Evolutionary conservation across 2,113 vertebrate species (phyloP), one percentile per base, ranked within the genome.

Genomic region (Talpa occidentalis): DNA sequence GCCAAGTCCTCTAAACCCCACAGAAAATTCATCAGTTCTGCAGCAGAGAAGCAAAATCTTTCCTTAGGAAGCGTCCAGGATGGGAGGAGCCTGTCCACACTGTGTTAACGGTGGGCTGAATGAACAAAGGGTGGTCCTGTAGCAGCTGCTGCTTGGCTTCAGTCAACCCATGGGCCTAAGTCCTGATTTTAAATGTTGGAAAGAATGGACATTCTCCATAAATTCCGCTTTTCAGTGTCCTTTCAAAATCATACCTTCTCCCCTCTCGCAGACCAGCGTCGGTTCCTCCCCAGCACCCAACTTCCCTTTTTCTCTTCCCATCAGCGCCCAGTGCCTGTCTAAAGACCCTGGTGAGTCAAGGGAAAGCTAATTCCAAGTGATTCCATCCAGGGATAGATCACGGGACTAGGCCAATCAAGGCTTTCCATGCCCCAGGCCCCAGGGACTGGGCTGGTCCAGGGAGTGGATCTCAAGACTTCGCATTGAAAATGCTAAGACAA

Each of bases 331-430:
- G 0, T 40, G 26, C 60, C 84, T 56, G 14, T 24, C 81, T 17
- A 30, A 86, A 70, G 59, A 72, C 30, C 4, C 80, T 32, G 32
- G 2, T 8, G 47, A 89, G 44, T 74, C 49, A 69, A 73, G 64
- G 44, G 90, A 73, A 79, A 97, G 22, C 42, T 60, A 66, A 35
- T 42, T 67, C 32, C 70, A 74, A 37, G 49, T 76, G 85, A 79
- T 60, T 74, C 28, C 10, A 32, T 77, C 15, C 22, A 52, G 12
- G 44, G 24, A 56, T 37, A 64, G 10, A 62, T 44, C 26, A 7
- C 0, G 17, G 26, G 37, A 22, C 40, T 17, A 54, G 54, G 37
- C 26, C 74, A 47, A 8, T 37, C 59, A 32, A 21, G 30, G 35
- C 28, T 44, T 59, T 10, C 19, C 0, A 1, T 9, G 76, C 24